These are phyloP conservation scores for Myripristis murdjan DNA, from an alignment of 2,797 vertebrate genomes.

Conservation along the genomic window DNA sequence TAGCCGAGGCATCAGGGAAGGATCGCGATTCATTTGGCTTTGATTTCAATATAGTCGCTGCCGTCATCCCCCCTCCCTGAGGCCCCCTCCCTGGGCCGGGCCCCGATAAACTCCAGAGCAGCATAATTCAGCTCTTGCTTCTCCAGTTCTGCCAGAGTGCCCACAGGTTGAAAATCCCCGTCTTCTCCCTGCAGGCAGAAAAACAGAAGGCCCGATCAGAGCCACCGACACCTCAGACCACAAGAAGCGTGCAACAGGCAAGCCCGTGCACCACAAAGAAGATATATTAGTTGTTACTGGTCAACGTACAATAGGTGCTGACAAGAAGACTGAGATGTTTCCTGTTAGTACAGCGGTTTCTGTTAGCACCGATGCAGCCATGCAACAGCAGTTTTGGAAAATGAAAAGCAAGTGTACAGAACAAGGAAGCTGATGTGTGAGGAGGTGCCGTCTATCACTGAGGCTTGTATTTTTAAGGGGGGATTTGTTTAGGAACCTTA, in stretches of 20 bases:
- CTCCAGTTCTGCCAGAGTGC: constrained; percentile 85
- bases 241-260: constrained; percentile 23
- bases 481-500: constrained; percentile 84
- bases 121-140: constrained; percentile 88
- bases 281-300: constrained; percentile 71
- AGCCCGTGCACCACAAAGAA: constrained; percentile 32
- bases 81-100: constrained; percentile 81
- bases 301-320: constrained; percentile 39
- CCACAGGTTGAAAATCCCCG: constrained; percentile 87
- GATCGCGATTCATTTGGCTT: constrained; percentile 89
- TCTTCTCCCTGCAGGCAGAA: constrained; percentile 85
- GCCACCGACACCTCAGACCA: constrained; percentile 22
- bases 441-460: constrained; percentile 70
- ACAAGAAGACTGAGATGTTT: constrained; percentile 71
- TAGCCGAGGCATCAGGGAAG: constrained; percentile 88
- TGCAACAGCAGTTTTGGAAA: constrained; percentile 66
- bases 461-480: constrained; percentile 65
- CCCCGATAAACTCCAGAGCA: constrained; percentile 84
- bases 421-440: constrained; percentile 76
- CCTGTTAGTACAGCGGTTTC: constrained; percentile 66
- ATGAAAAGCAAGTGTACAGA: constrained; percentile 59
- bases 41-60: constrained; percentile 88
- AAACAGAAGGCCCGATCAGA: constrained; percentile 47
- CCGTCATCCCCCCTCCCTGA: constrained; percentile 86
- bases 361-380: constrained; percentile 71